Evolutionary conservation across 2,888 invertebrate species (phyloP).

Genomic region (Limnephilus rhombicus): DNA sequence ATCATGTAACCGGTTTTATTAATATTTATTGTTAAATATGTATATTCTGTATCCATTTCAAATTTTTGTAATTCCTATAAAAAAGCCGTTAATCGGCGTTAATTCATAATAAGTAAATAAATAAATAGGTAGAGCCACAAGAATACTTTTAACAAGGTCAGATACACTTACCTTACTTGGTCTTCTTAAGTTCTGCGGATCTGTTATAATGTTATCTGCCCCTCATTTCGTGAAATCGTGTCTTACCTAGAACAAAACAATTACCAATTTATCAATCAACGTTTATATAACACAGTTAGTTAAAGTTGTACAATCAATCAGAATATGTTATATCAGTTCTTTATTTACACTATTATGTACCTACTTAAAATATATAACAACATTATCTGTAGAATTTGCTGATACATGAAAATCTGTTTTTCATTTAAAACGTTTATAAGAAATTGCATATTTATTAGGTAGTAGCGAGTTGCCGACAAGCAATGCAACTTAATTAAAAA

Average conservation of each 20-base stretch:
- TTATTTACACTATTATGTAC: background rate
- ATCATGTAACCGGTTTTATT: too few species aligned
- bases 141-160: background rate
- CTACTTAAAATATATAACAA: background rate
- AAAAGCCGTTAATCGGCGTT: too few species aligned
- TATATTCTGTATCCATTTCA: too few species aligned
- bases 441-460: too few species aligned
- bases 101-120: too few species aligned
- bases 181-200: background rate
- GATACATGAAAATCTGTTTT: too few species aligned
- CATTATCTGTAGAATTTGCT: background rate
- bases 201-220: background rate
- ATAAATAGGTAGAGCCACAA: background rate
- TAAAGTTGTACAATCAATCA: background rate
- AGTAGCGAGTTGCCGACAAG: too few species aligned
- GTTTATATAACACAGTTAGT: background rate
- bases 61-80: too few species aligned
- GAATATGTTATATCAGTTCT: background rate
- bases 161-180: background rate
- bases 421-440: too few species aligned
- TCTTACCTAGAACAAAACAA: background rate
- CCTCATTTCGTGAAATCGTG: background rate
- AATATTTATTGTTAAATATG: too few species aligned
- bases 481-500: too few species aligned
- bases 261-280: background rate